A percentile compares a stretch with the other conserved stretches of the same genome.
Conservation (phyloP, 2,888 invertebrate genomes). For the Sphinx pinastri region DNA sequence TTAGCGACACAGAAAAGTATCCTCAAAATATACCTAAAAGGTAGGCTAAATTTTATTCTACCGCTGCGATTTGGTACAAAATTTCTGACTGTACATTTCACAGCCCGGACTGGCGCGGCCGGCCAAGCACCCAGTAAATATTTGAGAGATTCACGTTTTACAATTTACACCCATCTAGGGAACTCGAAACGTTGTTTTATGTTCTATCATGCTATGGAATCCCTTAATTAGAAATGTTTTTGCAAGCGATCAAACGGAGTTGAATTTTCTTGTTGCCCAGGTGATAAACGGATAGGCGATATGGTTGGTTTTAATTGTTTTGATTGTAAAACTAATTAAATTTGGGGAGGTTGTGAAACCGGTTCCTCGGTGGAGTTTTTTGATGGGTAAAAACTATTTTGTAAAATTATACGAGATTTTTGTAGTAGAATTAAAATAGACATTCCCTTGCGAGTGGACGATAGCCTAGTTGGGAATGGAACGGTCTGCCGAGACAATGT, state of each 20-base stretch:
- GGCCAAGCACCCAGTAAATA: constrained; percentile 65
- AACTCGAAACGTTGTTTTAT: constrained; percentile 53
- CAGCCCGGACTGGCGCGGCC: constrained; percentile 45
- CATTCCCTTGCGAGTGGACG: too few species aligned
- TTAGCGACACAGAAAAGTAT: too few species aligned
- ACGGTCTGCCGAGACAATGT: too few species aligned
- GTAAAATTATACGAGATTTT: too few species aligned
- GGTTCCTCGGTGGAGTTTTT: too few species aligned
- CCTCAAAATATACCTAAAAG: too few species aligned
- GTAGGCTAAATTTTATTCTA: background rate
- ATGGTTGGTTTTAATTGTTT: too few species aligned
- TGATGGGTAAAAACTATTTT: too few species aligned
- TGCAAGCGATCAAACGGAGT: constrained; percentile 14
- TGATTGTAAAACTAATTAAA: too few species aligned
- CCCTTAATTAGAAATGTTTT: constrained; percentile 54
- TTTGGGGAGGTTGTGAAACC: too few species aligned
- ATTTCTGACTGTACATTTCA: constrained; percentile 41
- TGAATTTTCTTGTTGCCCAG: constrained; percentile 3
- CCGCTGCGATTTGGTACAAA: constrained; percentile 24
- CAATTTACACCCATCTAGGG: constrained; percentile 66
- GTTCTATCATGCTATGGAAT: constrained; percentile 58
- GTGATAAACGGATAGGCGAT: constrained; percentile 15
- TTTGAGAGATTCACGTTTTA: constrained; percentile 71
- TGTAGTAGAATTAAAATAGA: too few species aligned
- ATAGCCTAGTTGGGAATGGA: too few species aligned